Evolutionary conservation across 2,113 vertebrate genomes (phyloP).

Genomic region (Theristicus caerulescens): DNA sequence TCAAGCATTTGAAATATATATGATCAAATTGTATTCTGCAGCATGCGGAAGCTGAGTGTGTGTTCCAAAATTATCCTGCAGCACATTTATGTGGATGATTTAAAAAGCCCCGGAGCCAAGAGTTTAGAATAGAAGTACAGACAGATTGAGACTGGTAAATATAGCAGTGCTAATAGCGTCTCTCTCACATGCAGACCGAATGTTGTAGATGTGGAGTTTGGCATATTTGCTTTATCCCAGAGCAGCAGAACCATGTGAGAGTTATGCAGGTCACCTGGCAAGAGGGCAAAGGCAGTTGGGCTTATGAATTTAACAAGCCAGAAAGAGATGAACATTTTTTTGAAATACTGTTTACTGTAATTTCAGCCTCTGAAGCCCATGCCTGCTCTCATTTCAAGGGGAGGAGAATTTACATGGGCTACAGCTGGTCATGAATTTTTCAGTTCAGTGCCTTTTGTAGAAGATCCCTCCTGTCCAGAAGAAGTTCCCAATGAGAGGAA

Average conservation of each 20-base stretch:
- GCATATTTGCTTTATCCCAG: background rate
- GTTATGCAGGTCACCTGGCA: background rate
- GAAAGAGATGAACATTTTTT: background rate
- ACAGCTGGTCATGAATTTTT: background rate
- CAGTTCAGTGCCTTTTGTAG: background rate
- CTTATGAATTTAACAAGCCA: background rate
- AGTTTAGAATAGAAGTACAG: slow-evolving; percentile 14
- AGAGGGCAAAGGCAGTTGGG: background rate
- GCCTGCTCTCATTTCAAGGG: background rate
- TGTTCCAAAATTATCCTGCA: background rate
- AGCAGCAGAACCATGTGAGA: background rate
- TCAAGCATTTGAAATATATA: background rate
- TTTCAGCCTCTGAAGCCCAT: background rate
- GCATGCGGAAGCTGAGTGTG: background rate
- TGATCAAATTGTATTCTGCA: background rate
- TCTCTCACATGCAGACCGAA: background rate
- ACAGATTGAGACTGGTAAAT: background rate
- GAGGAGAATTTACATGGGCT: background rate
- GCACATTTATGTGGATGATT: slow-evolving; percentile 8
- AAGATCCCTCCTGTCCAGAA: background rate
- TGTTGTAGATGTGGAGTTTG: background rate
- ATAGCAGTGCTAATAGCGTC: background rate
- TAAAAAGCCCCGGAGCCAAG: background rate
- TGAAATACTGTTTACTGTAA: background rate
- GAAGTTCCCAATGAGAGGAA: background rate